A percentile compares a stretch with the other conserved stretches of the same genome.
These are phyloP conservation scores for Cheilosia impressa DNA, from an alignment of 2,888 invertebrate species.

Conservation along the genomic window DNA sequence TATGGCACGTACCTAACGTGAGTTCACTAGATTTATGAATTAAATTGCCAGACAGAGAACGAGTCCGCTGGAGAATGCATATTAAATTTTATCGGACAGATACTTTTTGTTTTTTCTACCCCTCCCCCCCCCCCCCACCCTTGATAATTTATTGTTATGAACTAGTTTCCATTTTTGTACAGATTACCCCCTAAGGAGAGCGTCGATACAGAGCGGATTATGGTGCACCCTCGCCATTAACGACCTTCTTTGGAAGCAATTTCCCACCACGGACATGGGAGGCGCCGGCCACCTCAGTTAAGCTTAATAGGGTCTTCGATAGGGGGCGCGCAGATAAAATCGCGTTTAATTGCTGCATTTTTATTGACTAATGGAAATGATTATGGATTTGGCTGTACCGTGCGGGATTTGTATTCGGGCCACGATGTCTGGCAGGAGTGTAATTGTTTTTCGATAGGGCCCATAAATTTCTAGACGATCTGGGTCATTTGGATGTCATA, in stretches of 20 bases:
- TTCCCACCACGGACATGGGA: conserved; percentile 5
- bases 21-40: conserved; percentile 50
- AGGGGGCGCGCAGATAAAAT: conserved; percentile 2
- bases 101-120: neutral
- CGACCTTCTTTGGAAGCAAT: conserved; percentile 28
- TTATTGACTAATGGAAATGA: conserved; percentile 37
- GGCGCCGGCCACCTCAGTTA: neutral
- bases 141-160: conserved; percentile 44
- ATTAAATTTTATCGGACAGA: conserved; percentile 55
- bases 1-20: conserved; percentile 44
- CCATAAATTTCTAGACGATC: neutral
- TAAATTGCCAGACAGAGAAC: conserved; percentile 42
- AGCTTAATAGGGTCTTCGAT: conserved; percentile 16
- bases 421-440: neutral
- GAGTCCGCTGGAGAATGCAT: conserved; percentile 16
- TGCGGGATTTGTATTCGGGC: conserved; percentile 1
- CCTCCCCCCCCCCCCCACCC: neutral
- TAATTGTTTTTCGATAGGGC: conserved; percentile 14
- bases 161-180: conserved; percentile 33
- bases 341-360: conserved; percentile 44
- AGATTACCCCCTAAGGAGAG: conserved; percentile 16
- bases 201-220: conserved; percentile 3
- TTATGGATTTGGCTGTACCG: conserved; percentile 23
- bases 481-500: conserved; percentile 6
- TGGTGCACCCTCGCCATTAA: neutral